A percentile compares a stretch with the other conserved stretches of the same genome.
phyloP scores from a whole-genome alignment of 2,797 vertebrate species.

The Alcedo atthis region DNA sequence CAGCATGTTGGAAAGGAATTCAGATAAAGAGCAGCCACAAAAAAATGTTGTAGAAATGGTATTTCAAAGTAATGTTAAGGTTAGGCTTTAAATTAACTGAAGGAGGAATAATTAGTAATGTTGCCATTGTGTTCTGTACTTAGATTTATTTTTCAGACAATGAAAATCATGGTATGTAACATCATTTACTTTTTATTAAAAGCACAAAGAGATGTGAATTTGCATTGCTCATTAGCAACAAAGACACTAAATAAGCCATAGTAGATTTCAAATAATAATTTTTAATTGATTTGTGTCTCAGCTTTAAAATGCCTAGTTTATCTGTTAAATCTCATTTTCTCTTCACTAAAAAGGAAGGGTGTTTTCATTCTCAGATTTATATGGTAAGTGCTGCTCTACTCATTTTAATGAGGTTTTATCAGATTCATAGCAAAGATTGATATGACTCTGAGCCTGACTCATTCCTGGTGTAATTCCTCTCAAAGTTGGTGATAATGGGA shows the following conservation, averaged over 20 bases:
- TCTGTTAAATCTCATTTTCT: slow-evolving; percentile 18
- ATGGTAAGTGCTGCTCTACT: background rate
- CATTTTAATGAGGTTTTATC: background rate
- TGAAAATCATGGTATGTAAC: background rate
- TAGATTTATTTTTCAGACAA: background rate
- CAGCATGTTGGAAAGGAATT: background rate
- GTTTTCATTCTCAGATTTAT: slow-evolving; percentile 1
- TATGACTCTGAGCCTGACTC: background rate
- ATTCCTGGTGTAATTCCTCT: background rate
- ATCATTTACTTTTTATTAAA: background rate
- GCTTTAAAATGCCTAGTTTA: background rate
- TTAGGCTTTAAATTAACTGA: slow-evolving; percentile 1
- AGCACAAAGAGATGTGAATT: background rate
- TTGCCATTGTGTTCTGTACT: background rate
- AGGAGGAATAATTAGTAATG: slow-evolving; percentile 10
- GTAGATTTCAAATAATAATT: background rate
- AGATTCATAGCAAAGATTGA: background rate
- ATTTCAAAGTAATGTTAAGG: slow-evolving; percentile 7
- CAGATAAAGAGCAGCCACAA: background rate
- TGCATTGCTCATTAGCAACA: background rate
- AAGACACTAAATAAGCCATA: background rate
- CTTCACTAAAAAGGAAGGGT: background rate
- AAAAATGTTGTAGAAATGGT: background rate
- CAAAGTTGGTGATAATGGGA: background rate
- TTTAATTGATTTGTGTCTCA: slow-evolving; percentile 17